phyloP scores from a whole-genome alignment of 2,113 vertebrate species.

The Poeciliopsis prolifica region DNA sequence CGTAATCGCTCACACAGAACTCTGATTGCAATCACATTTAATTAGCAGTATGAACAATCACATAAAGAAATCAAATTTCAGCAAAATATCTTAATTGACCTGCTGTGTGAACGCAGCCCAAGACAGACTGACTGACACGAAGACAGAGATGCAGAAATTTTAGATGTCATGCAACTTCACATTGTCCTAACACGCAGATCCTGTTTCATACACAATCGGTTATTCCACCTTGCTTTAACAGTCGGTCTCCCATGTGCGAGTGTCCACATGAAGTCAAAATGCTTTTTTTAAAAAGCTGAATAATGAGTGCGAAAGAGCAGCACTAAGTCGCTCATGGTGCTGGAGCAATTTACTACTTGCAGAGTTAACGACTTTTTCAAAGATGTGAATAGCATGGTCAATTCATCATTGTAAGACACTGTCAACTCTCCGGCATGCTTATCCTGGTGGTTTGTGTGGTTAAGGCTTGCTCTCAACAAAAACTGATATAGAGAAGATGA shows the following conservation, averaged over 20 bases:
- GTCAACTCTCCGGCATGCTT: conserved; percentile 52
- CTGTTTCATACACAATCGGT: too few species aligned
- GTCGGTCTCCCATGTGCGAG: conserved; percentile 13
- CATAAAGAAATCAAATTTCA: too few species aligned
- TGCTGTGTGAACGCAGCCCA: too few species aligned
- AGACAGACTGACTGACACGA: too few species aligned
- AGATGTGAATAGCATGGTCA: conserved; percentile 55
- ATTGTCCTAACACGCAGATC: background rate
- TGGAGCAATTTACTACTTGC: conserved; percentile 58
- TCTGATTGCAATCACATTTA: too few species aligned
- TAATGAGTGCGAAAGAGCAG: background rate
- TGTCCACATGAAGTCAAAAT: conserved; percentile 46
- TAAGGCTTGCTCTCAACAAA: conserved; percentile 12
- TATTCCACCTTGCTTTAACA: conserved; percentile 9
- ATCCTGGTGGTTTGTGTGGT: conserved; percentile 34
- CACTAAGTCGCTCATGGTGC: conserved; percentile 48
- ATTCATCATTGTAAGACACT: conserved; percentile 53
- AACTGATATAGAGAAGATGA: conserved; percentile 21
- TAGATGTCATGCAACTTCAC: background rate
- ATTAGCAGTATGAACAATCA: too few species aligned
- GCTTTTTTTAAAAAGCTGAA: conserved; percentile 44
- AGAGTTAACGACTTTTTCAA: conserved; percentile 65
- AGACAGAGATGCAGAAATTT: too few species aligned
- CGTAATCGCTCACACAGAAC: too few species aligned
- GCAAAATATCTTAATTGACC: too few species aligned